phyloP scores from a whole-genome alignment of 2,888 invertebrate genomes.

The Eristalis tenax region DNA sequence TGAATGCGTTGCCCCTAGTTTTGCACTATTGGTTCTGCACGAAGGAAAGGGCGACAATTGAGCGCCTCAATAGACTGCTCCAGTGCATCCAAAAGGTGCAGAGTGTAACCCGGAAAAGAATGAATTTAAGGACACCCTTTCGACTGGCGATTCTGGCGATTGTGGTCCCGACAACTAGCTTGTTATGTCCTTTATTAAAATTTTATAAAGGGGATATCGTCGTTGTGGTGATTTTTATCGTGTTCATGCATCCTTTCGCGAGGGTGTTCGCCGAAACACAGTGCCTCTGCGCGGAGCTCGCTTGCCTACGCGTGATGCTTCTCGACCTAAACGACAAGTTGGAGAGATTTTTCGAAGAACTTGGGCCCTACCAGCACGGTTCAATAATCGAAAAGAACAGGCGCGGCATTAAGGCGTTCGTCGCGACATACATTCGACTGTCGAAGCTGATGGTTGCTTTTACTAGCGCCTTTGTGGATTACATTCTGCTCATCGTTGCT shows the following conservation, averaged over 20 bases:
- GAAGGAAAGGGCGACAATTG: background rate
- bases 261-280: background rate
- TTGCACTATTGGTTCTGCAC: background rate
- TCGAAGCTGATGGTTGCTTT: background rate
- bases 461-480: background rate
- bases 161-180: background rate
- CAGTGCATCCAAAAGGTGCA: background rate
- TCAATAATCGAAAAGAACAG: background rate
- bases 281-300: background rate
- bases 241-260: background rate
- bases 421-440: background rate
- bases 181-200: too few species aligned
- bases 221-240: background rate
- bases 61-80: background rate
- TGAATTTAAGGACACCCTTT: background rate
- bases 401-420: background rate
- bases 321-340: background rate
- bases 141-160: background rate
- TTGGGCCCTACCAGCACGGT: background rate
- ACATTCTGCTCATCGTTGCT: background rate
- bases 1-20: background rate
- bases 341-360: background rate
- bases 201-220: too few species aligned
- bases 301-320: background rate
- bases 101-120: background rate